phyloP scores from a whole-genome alignment of 2,888 invertebrate species.

The Habroteleia sp. region DNA sequence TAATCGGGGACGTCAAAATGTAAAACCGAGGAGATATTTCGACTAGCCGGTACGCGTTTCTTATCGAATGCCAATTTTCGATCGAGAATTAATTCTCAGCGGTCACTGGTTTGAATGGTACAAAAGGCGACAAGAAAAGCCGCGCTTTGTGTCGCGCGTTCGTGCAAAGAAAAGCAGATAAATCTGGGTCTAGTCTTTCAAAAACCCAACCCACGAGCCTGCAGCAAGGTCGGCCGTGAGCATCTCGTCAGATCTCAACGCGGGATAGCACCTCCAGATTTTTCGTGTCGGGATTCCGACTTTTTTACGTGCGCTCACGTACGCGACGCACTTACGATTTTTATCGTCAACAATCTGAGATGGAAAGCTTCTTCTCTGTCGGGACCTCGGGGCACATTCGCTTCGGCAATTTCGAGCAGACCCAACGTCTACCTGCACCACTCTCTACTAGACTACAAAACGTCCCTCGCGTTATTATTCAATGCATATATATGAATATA shows the following conservation, averaged over 20 bases:
- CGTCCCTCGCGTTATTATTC: slow-evolving; percentile 49
- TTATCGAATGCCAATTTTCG: slow-evolving; percentile 16
- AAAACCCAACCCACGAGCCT: slow-evolving; percentile 54
- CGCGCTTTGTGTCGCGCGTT: slow-evolving; percentile 43
- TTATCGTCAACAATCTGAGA: slow-evolving; percentile 58
- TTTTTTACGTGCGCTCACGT: slow-evolving; percentile 60
- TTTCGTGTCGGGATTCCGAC: slow-evolving; percentile 39
- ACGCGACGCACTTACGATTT: slow-evolving; percentile 59
- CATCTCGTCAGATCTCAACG: slow-evolving; percentile 50
- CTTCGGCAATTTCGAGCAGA: slow-evolving; percentile 43
- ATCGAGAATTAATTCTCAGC: slow-evolving; percentile 13
- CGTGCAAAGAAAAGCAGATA: slow-evolving; percentile 44
- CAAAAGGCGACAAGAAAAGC: slow-evolving; percentile 46
- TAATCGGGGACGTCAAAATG: background rate
- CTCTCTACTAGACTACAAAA: slow-evolving; percentile 48
- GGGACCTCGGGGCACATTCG: slow-evolving; percentile 51
- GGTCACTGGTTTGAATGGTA: no score
- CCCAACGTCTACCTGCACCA: slow-evolving; percentile 45
- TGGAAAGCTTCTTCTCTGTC: slow-evolving; percentile 39
- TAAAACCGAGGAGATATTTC: background rate
- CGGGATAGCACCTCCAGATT: slow-evolving; percentile 55
- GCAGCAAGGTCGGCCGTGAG: slow-evolving; percentile 54
- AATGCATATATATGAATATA: slow-evolving; percentile 57
- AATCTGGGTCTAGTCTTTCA: slow-evolving; percentile 59
- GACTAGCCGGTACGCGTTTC: no score